phyloP scores from a whole-genome alignment of 2,113 vertebrate species.

The Xenus cinereus region DNA sequence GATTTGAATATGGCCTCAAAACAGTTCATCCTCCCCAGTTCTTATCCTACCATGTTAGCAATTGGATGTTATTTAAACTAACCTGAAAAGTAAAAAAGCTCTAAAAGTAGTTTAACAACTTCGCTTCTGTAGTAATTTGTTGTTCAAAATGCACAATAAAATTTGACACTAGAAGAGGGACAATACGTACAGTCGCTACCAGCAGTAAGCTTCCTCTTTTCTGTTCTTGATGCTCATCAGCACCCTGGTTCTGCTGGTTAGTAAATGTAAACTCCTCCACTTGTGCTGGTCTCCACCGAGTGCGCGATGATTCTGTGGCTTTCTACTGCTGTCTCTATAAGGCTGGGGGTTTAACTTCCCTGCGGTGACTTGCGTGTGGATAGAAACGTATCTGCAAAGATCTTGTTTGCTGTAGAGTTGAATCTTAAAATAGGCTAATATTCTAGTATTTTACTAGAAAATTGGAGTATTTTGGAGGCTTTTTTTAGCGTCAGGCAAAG shows the following conservation, averaged over 20 bases:
- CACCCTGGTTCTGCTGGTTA: background rate
- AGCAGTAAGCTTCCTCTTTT: background rate
- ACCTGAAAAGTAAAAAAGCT: background rate
- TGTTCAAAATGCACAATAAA: background rate
- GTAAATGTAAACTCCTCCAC: background rate
- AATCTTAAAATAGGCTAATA: background rate
- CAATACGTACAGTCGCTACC: background rate
- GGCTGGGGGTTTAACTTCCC: background rate
- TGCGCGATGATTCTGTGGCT: background rate
- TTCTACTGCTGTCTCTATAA: background rate
- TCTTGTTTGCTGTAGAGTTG: background rate
- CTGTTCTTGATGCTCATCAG: background rate
- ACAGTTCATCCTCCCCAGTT: background rate
- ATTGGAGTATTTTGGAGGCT: background rate
- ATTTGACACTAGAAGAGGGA: background rate
- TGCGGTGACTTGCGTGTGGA: background rate
- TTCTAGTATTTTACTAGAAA: constrained; percentile 12
- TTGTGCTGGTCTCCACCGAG: background rate
- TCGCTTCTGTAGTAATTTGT: background rate
- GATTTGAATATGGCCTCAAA: background rate
- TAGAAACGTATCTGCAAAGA: background rate
- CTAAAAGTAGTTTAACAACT: background rate
- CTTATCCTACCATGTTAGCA: background rate
- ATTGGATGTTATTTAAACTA: background rate
- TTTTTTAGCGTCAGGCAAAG: background rate